A percentile compares a stretch with the other conserved stretches of the same genome.
Evolutionary conservation across 2,797 vertebrate genomes (phyloP).

Genomic region (Phalanger gymnotis): DNA sequence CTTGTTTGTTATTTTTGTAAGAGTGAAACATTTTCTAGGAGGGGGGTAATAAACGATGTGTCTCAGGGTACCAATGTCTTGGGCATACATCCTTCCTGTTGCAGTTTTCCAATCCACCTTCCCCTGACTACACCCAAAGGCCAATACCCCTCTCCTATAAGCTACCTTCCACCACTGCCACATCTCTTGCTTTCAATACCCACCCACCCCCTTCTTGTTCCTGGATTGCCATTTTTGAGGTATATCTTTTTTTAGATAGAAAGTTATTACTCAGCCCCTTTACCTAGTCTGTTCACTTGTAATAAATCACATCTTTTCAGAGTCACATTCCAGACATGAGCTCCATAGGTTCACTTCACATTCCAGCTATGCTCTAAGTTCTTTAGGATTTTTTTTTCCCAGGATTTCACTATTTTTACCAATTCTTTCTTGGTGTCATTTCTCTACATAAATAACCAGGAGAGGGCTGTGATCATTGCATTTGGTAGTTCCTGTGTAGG

Average conservation of each 20-base stretch:
- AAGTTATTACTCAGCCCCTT: background rate
- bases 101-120: background rate
- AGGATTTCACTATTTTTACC: background rate
- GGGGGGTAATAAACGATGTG: background rate
- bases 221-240: background rate
- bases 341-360: background rate
- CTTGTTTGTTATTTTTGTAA: slow-evolving; percentile 20
- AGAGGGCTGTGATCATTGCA: background rate
- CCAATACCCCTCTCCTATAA: background rate
- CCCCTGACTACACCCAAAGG: background rate
- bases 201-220: background rate
- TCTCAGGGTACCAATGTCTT: background rate
- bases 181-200: background rate
- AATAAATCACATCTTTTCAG: background rate
- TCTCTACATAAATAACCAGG: background rate
- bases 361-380: background rate
- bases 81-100: background rate
- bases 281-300: background rate
- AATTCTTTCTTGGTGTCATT: background rate
- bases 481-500: no score
- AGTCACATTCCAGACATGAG: background rate
- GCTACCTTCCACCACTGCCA: background rate
- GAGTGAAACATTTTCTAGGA: slow-evolving; percentile 4
- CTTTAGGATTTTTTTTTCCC: background rate
- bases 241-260: background rate